phyloP scores from a whole-genome alignment of 2,888 invertebrate species.

The Imbricaverruca yamaguchii region DNA sequence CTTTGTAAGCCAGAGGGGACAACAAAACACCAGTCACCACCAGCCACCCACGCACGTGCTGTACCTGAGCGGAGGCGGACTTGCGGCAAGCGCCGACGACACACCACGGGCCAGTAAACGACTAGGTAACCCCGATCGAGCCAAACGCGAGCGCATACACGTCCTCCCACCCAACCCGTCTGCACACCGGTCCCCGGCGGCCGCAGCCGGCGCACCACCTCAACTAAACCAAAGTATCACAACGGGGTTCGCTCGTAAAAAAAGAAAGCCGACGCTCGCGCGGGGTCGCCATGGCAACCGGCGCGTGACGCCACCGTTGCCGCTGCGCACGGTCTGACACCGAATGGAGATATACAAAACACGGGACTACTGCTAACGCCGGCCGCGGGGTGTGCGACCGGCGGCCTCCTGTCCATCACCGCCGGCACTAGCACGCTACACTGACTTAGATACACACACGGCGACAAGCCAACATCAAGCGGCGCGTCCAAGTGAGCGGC shows the following conservation, averaged over 20 bases:
- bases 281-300: too few relatives aligned
- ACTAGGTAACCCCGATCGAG: not conserved
- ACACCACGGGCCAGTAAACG: not conserved
- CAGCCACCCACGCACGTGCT: too few relatives aligned
- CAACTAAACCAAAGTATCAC: constrained; percentile 1
- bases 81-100: too few relatives aligned
- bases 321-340: not conserved
- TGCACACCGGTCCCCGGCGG: not conserved
- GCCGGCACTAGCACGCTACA: not conserved
- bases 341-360: constrained; percentile 1
- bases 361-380: not conserved
- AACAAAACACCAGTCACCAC: not conserved
- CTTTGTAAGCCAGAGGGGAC: not conserved
- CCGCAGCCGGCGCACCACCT: not conserved
- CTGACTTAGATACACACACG: constrained; percentile 21
- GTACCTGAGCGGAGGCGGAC: too few relatives aligned
- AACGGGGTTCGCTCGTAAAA: constrained; percentile 7
- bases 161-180: not conserved
- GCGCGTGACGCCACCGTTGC: not conserved
- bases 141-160: not conserved
- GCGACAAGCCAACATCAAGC: constrained; percentile 2
- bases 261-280: not conserved
- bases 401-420: not conserved
- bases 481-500: not conserved
- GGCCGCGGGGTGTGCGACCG: not conserved